Conservation (phyloP, 2,797 vertebrate species). For the Phyllotis vaccarum region DNA sequence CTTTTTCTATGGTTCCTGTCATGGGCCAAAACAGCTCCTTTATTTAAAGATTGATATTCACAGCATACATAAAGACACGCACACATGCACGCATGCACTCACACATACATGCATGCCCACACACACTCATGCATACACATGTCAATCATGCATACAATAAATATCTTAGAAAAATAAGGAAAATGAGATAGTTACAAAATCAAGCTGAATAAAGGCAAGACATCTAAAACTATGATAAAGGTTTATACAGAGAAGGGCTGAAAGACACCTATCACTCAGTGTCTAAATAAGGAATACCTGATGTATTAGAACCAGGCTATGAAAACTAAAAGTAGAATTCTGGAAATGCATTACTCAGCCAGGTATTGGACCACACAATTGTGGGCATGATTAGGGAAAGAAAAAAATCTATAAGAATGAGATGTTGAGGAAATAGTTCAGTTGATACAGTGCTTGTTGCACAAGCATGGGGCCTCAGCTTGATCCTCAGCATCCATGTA, state of each 20-base stretch:
- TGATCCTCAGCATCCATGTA: no score
- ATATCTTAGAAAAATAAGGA: not conserved
- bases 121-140: not conserved
- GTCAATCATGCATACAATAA: not conserved
- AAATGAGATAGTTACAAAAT: constrained; percentile 3
- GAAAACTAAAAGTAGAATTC: not conserved
- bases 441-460: not conserved
- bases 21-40: no score
- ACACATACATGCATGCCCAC: not conserved
- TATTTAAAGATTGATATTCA: no score
- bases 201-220: not conserved
- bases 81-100: not conserved
- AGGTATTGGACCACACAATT: not conserved
- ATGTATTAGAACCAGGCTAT: not conserved
- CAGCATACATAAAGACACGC: no score
- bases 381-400: not conserved
- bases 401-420: not conserved
- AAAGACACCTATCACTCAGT: not conserved
- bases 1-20: no score
- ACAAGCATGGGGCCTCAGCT: not conserved
- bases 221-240: not conserved
- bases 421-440: not conserved
- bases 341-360: not conserved
- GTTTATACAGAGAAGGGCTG: not conserved
- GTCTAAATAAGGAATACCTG: not conserved